Base-by-base conservation (phyloP, 2,888 invertebrate genomes). In the Malthinus seriepunctatus region DNA sequence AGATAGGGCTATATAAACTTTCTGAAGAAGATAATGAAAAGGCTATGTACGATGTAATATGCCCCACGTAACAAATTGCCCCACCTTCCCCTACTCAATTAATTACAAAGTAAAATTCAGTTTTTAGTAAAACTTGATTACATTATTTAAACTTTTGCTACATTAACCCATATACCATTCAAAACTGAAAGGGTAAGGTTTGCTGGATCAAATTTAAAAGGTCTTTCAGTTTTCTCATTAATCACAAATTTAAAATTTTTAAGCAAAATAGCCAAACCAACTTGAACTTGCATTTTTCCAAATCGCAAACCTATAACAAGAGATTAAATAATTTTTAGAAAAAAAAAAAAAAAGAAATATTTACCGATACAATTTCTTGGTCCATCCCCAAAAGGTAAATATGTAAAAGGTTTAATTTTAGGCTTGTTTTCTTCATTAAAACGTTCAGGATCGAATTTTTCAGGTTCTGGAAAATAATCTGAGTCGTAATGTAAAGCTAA, bases 201-300 rank as follows among this genome's bases (percentile, higher is more conserved):
- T 23, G 23, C 51, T 1, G 69, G 67, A 60, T 73, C 68, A 32
- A 66, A 57, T 44, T 64, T 62, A 9, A 71, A 46, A 1, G 71
- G 71, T 10, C 63, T 49, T 39, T 62, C 51, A 6, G 73, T 70
- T 60, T 70, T 48, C 1, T 39, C 65, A 67, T 76, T 76, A 2
- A 73, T 66, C 14, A 57, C 67, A 3, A 79, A 56, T 45, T 74
- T 68, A 51, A 75, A 79, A 35, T 76, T 75, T 15, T 63, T 66
- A 0, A 72, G 35, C 1, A 68, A 51, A 31, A 62, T 38, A 2
- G 56, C 63, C 4, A 71, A 33, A 3, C 65, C 65, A n/a, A 66
- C 56, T 58, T 71, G 71, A 6, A 61, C 50, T 59, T 70, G 71
- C 35, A 67, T 48, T 15, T 66, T 32, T 8, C 67, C 73, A 46